phyloP scores from a whole-genome alignment of 2,113 vertebrate genomes.

The Verasper variegatus region DNA sequence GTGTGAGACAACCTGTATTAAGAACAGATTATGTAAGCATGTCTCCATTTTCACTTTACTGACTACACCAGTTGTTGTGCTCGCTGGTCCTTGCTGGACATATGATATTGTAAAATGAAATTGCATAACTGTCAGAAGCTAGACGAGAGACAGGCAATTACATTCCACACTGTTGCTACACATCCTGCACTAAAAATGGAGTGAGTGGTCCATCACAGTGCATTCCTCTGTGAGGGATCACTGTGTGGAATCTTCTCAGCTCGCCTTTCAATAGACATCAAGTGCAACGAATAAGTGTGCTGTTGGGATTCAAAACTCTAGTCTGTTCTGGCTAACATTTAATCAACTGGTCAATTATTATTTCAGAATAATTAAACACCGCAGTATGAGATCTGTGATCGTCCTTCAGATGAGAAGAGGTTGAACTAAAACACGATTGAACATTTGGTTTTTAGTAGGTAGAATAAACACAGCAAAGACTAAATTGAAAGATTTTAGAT shows the following conservation, averaged over 20 bases:
- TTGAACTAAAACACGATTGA: not conserved
- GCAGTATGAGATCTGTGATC: not conserved
- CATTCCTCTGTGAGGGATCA: constrained; percentile 39
- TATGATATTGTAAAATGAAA: constrained; percentile 9
- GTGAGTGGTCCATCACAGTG: constrained; percentile 51
- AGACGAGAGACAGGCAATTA: constrained; percentile 37
- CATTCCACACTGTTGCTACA: constrained; percentile 73
- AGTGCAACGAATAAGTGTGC: not conserved
- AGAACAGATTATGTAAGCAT: not conserved
- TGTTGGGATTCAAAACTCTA: not conserved
- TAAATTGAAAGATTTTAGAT: too few species aligned
- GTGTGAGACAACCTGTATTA: constrained; percentile 22
- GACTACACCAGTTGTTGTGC: not conserved
- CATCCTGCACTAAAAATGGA: constrained; percentile 74
- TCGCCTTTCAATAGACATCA: constrained; percentile 57
- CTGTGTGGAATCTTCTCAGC: constrained; percentile 37
- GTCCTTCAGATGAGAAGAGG: not conserved
- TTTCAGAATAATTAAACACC: too few species aligned
- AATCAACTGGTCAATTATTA: not conserved
- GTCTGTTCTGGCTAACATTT: not conserved
- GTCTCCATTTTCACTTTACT: not conserved
- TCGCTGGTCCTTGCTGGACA: constrained; percentile 1
- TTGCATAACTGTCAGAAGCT: constrained; percentile 8
- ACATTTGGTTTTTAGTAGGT: not conserved
- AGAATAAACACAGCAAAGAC: not conserved